Percentiles rank a stretch among this genome's conserved stretches.
phyloP scores from a whole-genome alignment of 2,888 invertebrate genomes.

The Agonopterix heracliana region DNA sequence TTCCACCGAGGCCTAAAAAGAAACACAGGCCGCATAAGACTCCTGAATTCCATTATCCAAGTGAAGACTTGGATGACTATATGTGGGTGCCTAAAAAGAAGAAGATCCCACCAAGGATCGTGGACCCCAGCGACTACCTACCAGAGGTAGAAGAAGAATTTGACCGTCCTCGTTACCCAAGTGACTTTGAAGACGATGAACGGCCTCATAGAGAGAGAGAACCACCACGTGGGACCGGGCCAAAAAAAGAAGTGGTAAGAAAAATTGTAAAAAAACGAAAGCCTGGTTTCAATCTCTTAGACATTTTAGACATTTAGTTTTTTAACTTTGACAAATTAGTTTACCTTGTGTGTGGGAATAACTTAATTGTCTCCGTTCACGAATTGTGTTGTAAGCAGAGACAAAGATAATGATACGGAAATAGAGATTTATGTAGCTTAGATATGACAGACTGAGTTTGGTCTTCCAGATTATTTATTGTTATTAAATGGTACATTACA shows the following conservation, averaged over 20 bases:
- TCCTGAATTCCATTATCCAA: slow-evolving; percentile 36
- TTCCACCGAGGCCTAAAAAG: slow-evolving; percentile 48
- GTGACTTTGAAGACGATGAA: slow-evolving; percentile 38
- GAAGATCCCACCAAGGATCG: slow-evolving; percentile 42
- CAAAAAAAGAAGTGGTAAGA: slow-evolving; percentile 45
- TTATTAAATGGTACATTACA: not conserved
- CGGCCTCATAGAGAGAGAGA: slow-evolving; percentile 32
- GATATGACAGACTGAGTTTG: not conserved
- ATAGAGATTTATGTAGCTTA: not conserved
- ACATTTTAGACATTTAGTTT: slow-evolving; percentile 62
- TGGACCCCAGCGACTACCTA: slow-evolving; percentile 44
- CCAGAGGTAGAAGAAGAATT: slow-evolving; percentile 51
- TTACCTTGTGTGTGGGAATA: slow-evolving; percentile 1
- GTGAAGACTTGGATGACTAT: slow-evolving; percentile 55
- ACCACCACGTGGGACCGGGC: slow-evolving; percentile 33
- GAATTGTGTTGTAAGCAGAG: too few relatives aligned
- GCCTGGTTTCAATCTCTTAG: slow-evolving; percentile 57
- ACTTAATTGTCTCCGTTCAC: too few relatives aligned
- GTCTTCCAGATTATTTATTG: not conserved
- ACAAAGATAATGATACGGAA: too few relatives aligned
- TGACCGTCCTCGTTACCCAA: slow-evolving; percentile 39
- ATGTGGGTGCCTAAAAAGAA: slow-evolving; percentile 63
- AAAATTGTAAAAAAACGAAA: slow-evolving; percentile 61
- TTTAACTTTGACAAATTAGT: slow-evolving; percentile 49
- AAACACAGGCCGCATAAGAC: slow-evolving; percentile 46